Percentiles rank a stretch among this genome's conserved stretches.
Evolutionary conservation across 2,888 invertebrate species (phyloP).

Genomic region (Mesochorus sp.): DNA sequence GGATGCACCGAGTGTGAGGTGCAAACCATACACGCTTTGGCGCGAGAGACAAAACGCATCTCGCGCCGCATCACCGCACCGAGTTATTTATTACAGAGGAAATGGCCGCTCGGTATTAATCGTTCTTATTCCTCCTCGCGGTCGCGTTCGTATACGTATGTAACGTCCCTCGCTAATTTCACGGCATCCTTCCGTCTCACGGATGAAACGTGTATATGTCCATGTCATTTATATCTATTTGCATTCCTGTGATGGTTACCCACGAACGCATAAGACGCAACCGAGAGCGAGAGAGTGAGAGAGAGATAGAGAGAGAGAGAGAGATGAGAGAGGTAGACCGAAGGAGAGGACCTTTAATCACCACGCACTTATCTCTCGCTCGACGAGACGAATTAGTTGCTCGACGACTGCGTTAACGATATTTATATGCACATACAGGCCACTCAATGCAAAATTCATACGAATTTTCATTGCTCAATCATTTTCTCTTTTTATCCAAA

Average conservation of each 20-base stretch:
- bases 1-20: too few species aligned
- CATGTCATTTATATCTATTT: slow-evolving; percentile 45
- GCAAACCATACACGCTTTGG: too few species aligned
- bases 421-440: slow-evolving; percentile 8
- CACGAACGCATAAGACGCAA: not conserved
- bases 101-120: slow-evolving; percentile 50
- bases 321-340: not conserved
- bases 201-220: slow-evolving; percentile 11
- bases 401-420: slow-evolving; percentile 31
- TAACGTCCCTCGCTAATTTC: slow-evolving; percentile 49
- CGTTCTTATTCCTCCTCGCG: slow-evolving; percentile 34
- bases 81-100: slow-evolving; percentile 50
- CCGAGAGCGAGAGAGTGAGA: not conserved
- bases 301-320: not conserved
- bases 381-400: slow-evolving; percentile 48
- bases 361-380: slow-evolving; percentile 44
- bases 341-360: slow-evolving; percentile 37
- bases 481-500: too few species aligned
- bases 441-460: not conserved
- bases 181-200: slow-evolving; percentile 51
- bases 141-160: slow-evolving; percentile 32
- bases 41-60: slow-evolving; percentile 1
- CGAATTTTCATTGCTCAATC: too few species aligned
- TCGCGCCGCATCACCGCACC: slow-evolving; percentile 8
- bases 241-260: slow-evolving; percentile 33